A percentile compares a stretch with the other conserved stretches of the same genome.
phyloP scores from a whole-genome alignment of 37 sponge, comb jelly and placozoan genomes.

The Lycopodina hypogea region DNA sequence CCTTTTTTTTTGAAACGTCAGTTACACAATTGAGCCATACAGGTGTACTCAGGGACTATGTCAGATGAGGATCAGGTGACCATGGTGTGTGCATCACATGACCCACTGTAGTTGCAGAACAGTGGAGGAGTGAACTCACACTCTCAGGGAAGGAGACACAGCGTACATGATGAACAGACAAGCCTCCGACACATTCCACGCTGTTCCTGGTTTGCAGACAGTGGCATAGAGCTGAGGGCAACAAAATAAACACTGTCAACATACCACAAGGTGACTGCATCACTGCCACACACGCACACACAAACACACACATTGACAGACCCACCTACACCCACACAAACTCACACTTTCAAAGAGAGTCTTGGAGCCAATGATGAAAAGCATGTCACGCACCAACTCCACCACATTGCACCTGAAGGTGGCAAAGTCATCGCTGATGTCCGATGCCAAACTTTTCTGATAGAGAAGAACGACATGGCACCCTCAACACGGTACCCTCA shows the following conservation, averaged over 20 bases:
- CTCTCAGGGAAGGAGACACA: constrained; percentile 54
- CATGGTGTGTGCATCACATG: too few relatives aligned
- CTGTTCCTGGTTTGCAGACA: constrained; percentile 46
- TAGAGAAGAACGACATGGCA: too few relatives aligned
- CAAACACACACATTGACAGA: background rate
- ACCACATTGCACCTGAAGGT: constrained; percentile 56
- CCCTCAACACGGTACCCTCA: too few relatives aligned
- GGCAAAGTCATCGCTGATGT: constrained; percentile 52
- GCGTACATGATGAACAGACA: constrained; percentile 79
- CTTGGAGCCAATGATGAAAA: constrained; percentile 72
- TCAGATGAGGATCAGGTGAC: too few relatives aligned
- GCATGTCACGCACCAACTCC: constrained; percentile 65
- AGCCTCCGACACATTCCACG: constrained; percentile 71
- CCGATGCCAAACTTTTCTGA: constrained; percentile 42
- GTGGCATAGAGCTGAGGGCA: constrained; percentile 49
- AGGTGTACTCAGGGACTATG: too few relatives aligned
- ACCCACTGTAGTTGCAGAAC: too few relatives aligned
- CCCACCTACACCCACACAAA: background rate
- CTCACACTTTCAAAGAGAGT: constrained; percentile 36
- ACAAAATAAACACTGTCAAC: background rate
- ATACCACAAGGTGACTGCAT: too few relatives aligned
- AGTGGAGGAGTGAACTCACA: constrained; percentile 30
- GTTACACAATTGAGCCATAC: too few relatives aligned
- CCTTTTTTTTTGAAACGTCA: too few relatives aligned
- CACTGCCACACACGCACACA: too few relatives aligned